A percentile compares a stretch with the other conserved stretches of the same genome.
These are phyloP conservation scores for Gorsachius goisagi DNA, from an alignment of 2,113 vertebrate species.

Conservation along the genomic window DNA sequence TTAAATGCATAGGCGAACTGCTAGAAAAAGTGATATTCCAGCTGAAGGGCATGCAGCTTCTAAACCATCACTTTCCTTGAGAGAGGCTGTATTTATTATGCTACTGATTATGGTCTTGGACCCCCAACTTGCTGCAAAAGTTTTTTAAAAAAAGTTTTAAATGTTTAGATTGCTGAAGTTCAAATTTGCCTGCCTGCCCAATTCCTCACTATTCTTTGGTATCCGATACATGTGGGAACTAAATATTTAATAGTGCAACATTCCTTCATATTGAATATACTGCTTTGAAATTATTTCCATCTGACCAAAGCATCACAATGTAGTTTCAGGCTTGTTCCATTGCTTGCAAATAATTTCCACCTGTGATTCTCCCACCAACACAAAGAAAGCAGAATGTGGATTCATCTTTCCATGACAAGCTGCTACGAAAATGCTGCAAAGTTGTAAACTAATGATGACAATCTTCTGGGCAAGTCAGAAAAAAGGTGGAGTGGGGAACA, in stretches of 20 bases:
- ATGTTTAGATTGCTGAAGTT: background rate
- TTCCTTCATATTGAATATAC: background rate
- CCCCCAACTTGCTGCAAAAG: background rate
- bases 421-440: background rate
- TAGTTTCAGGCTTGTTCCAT: background rate
- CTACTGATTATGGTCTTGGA: background rate
- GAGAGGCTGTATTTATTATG: background rate
- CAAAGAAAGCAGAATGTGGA: background rate
- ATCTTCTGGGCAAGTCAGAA: background rate
- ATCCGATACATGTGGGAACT: background rate
- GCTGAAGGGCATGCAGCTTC: background rate
- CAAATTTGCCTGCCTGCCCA: background rate
- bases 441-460: background rate
- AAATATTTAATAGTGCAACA: background rate
- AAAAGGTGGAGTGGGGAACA: background rate
- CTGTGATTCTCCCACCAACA: background rate
- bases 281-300: background rate
- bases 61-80: background rate
- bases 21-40: background rate
- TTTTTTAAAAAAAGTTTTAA: background rate
- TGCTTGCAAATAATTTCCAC: background rate
- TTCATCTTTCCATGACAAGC: background rate
- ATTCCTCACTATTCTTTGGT: background rate
- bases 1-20: background rate
- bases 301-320: background rate